phyloP scores from a whole-genome alignment of 2,113 vertebrate species.

The Macrotus californicus region DNA sequence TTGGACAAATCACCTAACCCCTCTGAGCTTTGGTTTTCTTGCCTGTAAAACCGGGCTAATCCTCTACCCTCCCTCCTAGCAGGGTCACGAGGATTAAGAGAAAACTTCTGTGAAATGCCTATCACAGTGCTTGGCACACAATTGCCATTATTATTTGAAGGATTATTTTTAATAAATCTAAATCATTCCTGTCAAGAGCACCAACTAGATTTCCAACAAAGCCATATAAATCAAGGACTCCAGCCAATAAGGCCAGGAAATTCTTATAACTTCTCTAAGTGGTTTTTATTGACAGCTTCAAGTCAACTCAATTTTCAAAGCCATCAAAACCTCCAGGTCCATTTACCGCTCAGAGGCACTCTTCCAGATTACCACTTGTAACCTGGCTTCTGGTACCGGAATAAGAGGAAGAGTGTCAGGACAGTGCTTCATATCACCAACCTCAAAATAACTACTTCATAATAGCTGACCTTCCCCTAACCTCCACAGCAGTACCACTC shows the following conservation, averaged over 20 bases:
- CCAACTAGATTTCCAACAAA: not conserved
- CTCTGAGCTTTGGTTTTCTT: not conserved
- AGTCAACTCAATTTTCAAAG: constrained; percentile 32
- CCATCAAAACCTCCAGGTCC: constrained; percentile 1
- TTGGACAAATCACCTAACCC: not conserved
- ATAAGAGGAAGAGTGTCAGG: constrained; percentile 18
- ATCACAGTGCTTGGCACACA: not conserved
- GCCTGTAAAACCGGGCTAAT: not conserved
- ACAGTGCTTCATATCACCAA: not conserved
- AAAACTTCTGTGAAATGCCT: constrained; percentile 3
- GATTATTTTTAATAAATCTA: not conserved
- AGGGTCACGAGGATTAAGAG: not conserved
- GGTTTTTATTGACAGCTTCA: constrained; percentile 17
- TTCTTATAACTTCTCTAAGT: not conserved
- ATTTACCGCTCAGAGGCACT: not conserved
- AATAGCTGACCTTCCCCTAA: constrained; percentile 61
- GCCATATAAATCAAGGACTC: not conserved
- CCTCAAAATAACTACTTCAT: constrained; percentile 67
- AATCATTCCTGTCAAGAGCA: not conserved
- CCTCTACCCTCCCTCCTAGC: not conserved
- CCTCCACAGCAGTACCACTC: not conserved
- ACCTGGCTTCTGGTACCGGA: constrained; percentile 27
- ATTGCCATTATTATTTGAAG: not conserved
- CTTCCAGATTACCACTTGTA: constrained; percentile 36
- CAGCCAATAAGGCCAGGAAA: not conserved